Evolutionary conservation across 2,888 invertebrate species (phyloP).

Genomic region (Biston stratarius): DNA sequence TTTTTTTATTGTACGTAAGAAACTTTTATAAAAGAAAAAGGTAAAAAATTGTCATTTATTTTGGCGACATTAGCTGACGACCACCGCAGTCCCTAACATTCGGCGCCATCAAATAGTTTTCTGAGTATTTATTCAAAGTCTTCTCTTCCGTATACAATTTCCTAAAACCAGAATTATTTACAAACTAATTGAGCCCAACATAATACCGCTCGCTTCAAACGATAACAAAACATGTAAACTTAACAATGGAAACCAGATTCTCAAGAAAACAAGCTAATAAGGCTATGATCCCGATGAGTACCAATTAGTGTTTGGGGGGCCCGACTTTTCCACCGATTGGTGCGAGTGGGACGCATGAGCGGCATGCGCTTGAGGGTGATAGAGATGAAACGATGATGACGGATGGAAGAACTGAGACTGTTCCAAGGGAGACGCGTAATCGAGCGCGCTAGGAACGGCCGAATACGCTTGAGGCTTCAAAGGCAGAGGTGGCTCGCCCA

Average conservation of each 20-base stretch:
- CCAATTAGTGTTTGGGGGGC: constrained; percentile 91
- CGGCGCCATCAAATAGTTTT: constrained; percentile 26
- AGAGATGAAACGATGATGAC: constrained; percentile 94
- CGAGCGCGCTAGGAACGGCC: constrained; percentile 89
- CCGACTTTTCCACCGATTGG: constrained; percentile 87
- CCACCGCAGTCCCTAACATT: constrained; percentile 1
- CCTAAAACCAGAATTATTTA: constrained; percentile 51
- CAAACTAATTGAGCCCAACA: constrained; percentile 58
- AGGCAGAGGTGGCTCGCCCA: constrained; percentile 88
- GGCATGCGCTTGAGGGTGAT: constrained; percentile 89
- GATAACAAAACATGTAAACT: constrained; percentile 60
- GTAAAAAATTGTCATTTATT: background rate
- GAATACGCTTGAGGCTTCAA: constrained; percentile 96
- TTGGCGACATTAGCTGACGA: too few relatives aligned
- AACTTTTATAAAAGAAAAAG: background rate
- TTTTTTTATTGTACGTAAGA: background rate
- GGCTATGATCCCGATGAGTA: constrained; percentile 92
- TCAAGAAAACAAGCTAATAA: constrained; percentile 50
- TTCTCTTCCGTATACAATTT: constrained; percentile 71
- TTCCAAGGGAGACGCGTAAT: constrained; percentile 89
- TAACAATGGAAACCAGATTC: constrained; percentile 50
- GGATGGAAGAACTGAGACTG: constrained; percentile 95
- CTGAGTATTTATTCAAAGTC: constrained; percentile 69
- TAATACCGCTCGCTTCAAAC: constrained; percentile 46
- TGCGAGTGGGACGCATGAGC: constrained; percentile 79